phyloP scores from a whole-genome alignment of 2,888 invertebrate genomes.

The Vesta saturnalis region DNA sequence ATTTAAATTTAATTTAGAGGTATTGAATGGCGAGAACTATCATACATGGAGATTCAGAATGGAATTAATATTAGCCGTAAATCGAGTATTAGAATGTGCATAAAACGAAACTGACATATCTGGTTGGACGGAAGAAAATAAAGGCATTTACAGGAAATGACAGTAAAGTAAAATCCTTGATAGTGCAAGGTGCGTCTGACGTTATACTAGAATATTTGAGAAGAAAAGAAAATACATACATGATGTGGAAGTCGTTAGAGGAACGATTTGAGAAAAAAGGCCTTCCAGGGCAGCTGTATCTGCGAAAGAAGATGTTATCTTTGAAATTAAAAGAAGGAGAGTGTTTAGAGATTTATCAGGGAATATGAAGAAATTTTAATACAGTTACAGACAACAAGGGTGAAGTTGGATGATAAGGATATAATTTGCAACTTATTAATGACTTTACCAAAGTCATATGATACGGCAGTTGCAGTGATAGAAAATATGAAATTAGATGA shows the following conservation, averaged over 20 bases:
- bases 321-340: conserved; percentile 28
- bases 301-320: conserved; percentile 30
- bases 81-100: neutral
- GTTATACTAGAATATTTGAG: too few relatives aligned
- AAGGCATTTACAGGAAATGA: conserved; percentile 18
- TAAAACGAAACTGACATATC: neutral
- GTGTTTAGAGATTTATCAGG: too few relatives aligned
- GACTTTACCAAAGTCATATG: conserved; percentile 35
- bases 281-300: conserved; percentile 22
- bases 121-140: neutral
- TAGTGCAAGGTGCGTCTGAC: too few relatives aligned
- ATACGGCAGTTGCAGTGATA: conserved; percentile 37
- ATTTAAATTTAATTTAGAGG: too few relatives aligned
- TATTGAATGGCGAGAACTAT: too few relatives aligned
- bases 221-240: conserved; percentile 26
- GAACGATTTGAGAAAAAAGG: conserved; percentile 33
- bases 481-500: too few relatives aligned
- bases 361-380: conserved; percentile 28
- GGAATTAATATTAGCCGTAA: neutral
- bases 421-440: conserved; percentile 31
- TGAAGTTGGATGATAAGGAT: conserved; percentile 29
- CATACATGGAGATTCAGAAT: too few relatives aligned
- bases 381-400: conserved; percentile 27
- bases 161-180: too few relatives aligned
- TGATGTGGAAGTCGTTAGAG: conserved; percentile 34